These are phyloP conservation scores for Fopius arisanus DNA, from an alignment of 1,140 invertebrate genomes.

Conservation along the genomic window DNA sequence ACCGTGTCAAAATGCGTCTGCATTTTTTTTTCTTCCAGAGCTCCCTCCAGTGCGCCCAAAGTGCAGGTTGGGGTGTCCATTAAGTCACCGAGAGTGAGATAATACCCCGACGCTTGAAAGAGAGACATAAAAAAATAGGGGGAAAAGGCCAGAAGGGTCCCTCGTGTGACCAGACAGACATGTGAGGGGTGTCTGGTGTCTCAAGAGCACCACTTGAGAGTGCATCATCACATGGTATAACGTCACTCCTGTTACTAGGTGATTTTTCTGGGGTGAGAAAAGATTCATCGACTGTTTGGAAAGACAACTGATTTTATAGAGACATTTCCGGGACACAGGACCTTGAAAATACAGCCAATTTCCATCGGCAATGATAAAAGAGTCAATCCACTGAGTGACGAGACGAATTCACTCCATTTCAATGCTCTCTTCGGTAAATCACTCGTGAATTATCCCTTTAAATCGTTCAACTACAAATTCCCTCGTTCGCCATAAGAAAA, in stretches of 20 bases:
- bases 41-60: background rate
- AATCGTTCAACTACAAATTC: background rate
- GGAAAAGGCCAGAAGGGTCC: background rate
- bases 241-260: conserved; percentile 30
- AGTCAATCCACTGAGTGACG: no score
- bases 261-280: background rate
- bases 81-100: conserved; percentile 50
- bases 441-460: no score
- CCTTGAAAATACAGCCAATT: background rate
- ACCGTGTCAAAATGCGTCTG: background rate
- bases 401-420: no score
- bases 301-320: background rate
- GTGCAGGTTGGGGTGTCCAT: conserved; percentile 44
- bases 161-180: conserved; percentile 46
- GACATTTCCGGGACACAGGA: background rate
- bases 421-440: no score
- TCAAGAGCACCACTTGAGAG: conserved; percentile 47
- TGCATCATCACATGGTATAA: conserved; percentile 36
- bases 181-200: conserved; percentile 50
- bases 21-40: conserved; percentile 12
- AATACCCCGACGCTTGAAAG: conserved; percentile 49
- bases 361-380: no score
- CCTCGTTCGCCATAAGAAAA: background rate
- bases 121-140: conserved; percentile 13
- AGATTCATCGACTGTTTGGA: background rate